Conservation (phyloP, 2,888 invertebrate genomes). For the Hirtodrosophila trivittata region DNA sequence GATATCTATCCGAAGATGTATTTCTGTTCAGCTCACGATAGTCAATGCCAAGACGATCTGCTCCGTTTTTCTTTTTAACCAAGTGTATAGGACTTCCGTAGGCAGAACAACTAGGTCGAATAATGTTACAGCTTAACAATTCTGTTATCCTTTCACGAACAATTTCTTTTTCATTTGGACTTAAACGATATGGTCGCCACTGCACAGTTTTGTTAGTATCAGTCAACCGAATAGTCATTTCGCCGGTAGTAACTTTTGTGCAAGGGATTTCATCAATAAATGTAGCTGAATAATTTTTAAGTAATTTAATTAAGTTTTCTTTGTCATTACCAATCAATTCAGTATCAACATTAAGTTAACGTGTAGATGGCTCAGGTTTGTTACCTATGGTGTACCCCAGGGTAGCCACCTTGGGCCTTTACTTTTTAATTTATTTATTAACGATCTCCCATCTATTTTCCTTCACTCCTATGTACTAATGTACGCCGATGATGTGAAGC, state of each 20-base stretch:
- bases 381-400: too few relatives aligned
- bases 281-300: too few relatives aligned
- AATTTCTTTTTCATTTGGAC: constrained; percentile 22
- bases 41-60: constrained; percentile 17
- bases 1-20: constrained; percentile 17
- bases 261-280: too few relatives aligned
- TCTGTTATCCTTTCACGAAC: constrained; percentile 22
- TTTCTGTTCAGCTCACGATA: constrained; percentile 20
- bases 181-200: constrained; percentile 11
- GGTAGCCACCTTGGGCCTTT: too few relatives aligned
- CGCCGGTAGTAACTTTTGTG: constrained; percentile 13
- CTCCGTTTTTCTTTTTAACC: constrained; percentile 19
- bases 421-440: too few relatives aligned
- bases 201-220: constrained; percentile 16
- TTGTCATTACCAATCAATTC: constrained; percentile 24
- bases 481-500: too few relatives aligned
- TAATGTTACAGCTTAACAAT: constrained; percentile 21
- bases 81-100: constrained; percentile 15
- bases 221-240: constrained; percentile 18
- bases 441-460: too few relatives aligned
- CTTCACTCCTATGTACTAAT: too few relatives aligned
- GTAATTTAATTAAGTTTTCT: constrained; percentile 24
- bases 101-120: constrained; percentile 15
- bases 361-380: constrained; percentile 84
- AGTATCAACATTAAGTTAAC: constrained; percentile 17